A percentile compares a stretch with the other conserved stretches of the same genome.
Conservation (phyloP, 1,140 invertebrate species). For the Melitaea cinxia region DNA sequence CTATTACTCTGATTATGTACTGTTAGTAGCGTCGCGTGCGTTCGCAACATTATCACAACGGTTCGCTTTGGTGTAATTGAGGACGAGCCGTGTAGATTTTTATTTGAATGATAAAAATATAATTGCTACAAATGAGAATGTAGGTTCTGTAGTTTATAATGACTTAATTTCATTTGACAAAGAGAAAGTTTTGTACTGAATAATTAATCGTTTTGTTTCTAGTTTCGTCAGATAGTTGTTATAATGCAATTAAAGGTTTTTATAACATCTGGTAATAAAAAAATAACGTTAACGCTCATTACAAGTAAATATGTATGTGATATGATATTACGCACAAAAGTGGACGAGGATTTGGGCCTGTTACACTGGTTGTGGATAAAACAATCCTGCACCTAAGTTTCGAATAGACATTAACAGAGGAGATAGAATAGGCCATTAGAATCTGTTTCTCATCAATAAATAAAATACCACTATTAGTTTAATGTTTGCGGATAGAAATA, state of each 20-base stretch:
- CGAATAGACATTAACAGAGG: no score
- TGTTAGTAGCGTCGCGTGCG: conserved; percentile 24
- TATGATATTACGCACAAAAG: no score
- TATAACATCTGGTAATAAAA: no score
- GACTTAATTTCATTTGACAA: not conserved
- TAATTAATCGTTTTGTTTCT: not conserved
- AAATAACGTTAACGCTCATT: no score
- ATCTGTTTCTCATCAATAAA: no score
- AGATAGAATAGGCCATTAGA: no score
- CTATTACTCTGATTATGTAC: conserved; percentile 22
- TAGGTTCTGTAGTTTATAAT: conserved; percentile 15
- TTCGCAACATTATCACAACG: conserved; percentile 15
- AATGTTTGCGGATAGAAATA: no score
- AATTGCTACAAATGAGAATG: conserved; percentile 15
- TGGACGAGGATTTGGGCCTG: no score
- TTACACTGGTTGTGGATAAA: no score
- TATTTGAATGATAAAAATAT: conserved; percentile 15
- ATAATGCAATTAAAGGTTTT: not conserved
- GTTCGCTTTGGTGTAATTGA: conserved; percentile 37
- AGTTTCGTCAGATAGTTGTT: not conserved
- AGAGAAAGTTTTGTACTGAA: not conserved
- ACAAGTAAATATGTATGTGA: no score
- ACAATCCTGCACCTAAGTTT: no score
- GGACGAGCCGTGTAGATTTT: conserved; percentile 12
- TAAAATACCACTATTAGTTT: no score